Evolutionary conservation across 2,113 vertebrate species (phyloP), one percentile per base, ranked within the genome.

Genomic region (Archocentrus centrarchus): DNA sequence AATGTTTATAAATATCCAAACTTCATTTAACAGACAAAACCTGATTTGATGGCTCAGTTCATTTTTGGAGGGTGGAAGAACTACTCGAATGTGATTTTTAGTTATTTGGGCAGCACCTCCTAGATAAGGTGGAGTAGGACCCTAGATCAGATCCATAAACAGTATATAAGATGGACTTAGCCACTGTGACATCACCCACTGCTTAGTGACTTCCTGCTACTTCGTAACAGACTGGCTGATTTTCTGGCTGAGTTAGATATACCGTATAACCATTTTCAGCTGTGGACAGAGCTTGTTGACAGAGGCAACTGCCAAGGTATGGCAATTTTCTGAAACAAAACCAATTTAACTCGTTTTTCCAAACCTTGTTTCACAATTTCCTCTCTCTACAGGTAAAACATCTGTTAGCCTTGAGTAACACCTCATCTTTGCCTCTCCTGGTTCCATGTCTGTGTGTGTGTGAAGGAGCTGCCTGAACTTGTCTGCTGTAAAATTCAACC

Each of bases 21-120:
- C 11, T 39, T 47, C 44, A 70, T 70, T 44, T 50, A 50, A 50
- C 3, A 0, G 0, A 0, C 18, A 27, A 68, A 47, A 30, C 3
- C 0, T 68, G 39, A 47, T 47, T 17, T 47, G 44, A 47, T 47
- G 44, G 44, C 13, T 35, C 32, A 6, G 32, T 35, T 35, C 32
- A 35, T 35, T 35, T 35, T 35, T 10, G 39, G 37, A 10, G 37
- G 3, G 7, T 39, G 9, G 8, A 39, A 10, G 8, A 39, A 41
- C 39, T 41, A 41, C 11, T 41, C 11, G 10, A 41, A 41, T 11
- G 11, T 11, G 9, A 11, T 41, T 41, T 41, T 41, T 41, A 11
- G 10, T 41, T 13, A 44, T 44, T 44, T 44, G 41, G 11, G 3
- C 41, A 44, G 41, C 11, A 44, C 41, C 11, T 13, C 41, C 41